Conservation (phyloP, 2,888 invertebrate species). For the Melinopterus prodromus region DNA sequence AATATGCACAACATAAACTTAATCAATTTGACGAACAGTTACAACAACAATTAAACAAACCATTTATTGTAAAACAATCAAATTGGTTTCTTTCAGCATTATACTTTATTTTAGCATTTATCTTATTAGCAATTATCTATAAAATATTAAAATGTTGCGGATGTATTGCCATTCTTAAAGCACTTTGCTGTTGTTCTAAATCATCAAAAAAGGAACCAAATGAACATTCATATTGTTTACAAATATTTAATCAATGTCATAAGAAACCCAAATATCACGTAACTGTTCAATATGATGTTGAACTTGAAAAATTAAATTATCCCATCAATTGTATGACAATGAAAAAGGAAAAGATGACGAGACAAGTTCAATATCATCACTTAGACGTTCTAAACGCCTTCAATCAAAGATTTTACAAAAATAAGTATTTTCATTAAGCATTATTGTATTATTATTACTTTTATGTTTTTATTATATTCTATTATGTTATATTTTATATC, state of each 20-base stretch:
- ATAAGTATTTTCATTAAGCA: background rate
- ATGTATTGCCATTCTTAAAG: too few relatives aligned
- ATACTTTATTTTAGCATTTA: too few relatives aligned
- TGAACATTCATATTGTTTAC: too few relatives aligned
- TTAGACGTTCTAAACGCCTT: background rate
- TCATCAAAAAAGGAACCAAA: too few relatives aligned
- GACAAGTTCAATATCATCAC: background rate
- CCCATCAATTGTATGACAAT: background rate
- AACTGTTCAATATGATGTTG: background rate
- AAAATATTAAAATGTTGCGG: too few relatives aligned
- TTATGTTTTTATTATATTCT: background rate
- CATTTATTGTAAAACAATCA: too few relatives aligned
- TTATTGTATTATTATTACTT: background rate
- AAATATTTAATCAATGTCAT: background rate
- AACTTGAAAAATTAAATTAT: constrained; percentile 14
- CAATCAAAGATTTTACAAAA: background rate
- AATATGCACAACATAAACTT: too few relatives aligned
- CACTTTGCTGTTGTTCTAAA: too few relatives aligned
- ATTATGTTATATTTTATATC: constrained; percentile 34
- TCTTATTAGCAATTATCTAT: too few relatives aligned
- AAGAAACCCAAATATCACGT: background rate
- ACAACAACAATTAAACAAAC: too few relatives aligned
- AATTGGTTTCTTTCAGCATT: too few relatives aligned
- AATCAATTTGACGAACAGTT: too few relatives aligned
- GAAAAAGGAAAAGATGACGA: background rate